These are phyloP conservation scores for Harpagoxenus sublaevis DNA, from an alignment of 2,888 invertebrate species.

Conservation along the genomic window DNA sequence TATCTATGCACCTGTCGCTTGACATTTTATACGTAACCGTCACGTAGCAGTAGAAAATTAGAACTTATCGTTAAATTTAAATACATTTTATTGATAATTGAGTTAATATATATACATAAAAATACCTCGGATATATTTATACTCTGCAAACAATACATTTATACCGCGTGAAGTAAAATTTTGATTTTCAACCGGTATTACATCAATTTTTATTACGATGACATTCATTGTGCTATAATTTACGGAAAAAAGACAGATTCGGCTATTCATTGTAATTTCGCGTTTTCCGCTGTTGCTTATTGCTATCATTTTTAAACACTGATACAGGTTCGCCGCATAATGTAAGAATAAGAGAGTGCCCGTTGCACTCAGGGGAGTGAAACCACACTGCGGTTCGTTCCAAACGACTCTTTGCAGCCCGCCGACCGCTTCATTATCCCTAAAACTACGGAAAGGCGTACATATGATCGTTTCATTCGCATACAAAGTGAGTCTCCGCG, in stretches of 20 bases:
- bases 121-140: constrained; percentile 36
- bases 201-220: constrained; percentile 34
- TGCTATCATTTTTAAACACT: not conserved
- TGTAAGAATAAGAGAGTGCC: constrained; percentile 48
- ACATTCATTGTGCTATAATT: constrained; percentile 20
- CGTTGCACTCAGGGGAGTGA: not conserved
- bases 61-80: constrained; percentile 35
- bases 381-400: constrained; percentile 48
- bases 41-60: constrained; percentile 10
- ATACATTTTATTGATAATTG: constrained; percentile 5
- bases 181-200: constrained; percentile 18
- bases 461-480: constrained; percentile 78
- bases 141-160: constrained; percentile 1
- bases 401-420: constrained; percentile 46
- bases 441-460: constrained; percentile 70
- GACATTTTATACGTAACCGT: not conserved
- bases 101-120: constrained; percentile 23
- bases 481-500: constrained; percentile 76
- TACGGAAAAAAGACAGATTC: constrained; percentile 15
- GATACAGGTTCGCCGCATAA: constrained; percentile 4
- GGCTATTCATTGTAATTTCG: not conserved
- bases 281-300: not conserved
- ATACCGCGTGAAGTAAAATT: constrained; percentile 22
- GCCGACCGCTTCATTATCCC: constrained; percentile 62
- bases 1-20: not conserved